Conservation (phyloP, 2,797 vertebrate species). For the Gadopsis marmoratus region DNA sequence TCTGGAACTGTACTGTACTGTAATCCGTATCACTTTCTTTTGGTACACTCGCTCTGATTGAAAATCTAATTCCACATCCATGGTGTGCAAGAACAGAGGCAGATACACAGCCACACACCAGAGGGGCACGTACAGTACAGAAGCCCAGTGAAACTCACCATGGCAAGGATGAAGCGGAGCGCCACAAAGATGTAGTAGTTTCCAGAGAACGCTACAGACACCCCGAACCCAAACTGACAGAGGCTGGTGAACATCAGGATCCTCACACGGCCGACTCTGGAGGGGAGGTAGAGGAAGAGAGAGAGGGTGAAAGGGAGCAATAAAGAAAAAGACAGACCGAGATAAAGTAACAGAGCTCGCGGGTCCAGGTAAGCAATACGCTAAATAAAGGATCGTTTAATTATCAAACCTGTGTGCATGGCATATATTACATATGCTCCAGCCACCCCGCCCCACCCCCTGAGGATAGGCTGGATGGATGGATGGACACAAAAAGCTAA, state of each 20-base stretch:
- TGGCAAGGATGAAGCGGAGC: constrained; percentile 92
- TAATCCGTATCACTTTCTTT: neutral
- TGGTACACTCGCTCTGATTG: no score
- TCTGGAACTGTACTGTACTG: neutral
- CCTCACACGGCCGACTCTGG: constrained; percentile 89
- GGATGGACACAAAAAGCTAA: neutral
- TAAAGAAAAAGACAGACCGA: neutral
- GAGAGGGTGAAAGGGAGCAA: neutral
- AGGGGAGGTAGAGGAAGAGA: neutral
- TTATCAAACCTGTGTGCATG: no score
- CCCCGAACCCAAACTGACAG: constrained; percentile 90
- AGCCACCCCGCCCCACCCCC: no score
- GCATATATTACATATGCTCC: no score
- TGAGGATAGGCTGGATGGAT: no score
- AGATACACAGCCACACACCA: neutral
- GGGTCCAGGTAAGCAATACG: neutral
- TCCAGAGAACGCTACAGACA: constrained; percentile 88
- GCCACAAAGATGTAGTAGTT: constrained; percentile 91
- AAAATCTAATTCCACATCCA: neutral
- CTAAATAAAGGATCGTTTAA: neutral
- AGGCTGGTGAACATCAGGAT: constrained; percentile 91
- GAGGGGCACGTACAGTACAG: neutral
- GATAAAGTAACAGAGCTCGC: neutral
- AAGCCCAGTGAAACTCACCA: constrained; percentile 86
- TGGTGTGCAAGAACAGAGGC: neutral